phyloP scores from a whole-genome alignment of 2,113 vertebrate genomes.

The Scalopus aquaticus region DNA sequence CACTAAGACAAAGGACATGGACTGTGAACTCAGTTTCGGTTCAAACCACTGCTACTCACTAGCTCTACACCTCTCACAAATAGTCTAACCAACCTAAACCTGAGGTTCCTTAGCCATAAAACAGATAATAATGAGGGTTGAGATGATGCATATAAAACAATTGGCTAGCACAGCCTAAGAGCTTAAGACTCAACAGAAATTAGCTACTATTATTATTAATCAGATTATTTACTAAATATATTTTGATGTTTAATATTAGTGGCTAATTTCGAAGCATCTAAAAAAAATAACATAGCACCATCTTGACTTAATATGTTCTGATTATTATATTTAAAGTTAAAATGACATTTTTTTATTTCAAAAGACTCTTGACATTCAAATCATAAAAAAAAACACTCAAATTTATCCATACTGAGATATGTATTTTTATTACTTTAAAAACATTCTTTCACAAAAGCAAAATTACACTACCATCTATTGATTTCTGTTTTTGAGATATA shows the following conservation, averaged over 20 bases:
- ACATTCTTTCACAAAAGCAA: neutral
- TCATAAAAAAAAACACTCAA: neutral
- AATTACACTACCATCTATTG: neutral
- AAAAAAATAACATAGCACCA: neutral
- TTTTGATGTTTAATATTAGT: neutral
- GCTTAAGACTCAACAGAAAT: neutral
- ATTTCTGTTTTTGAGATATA: conserved; percentile 25
- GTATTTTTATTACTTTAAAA: conserved; percentile 21
- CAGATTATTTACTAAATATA: neutral
- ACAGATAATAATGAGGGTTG: neutral
- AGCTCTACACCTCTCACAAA: neutral
- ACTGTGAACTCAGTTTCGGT: neutral
- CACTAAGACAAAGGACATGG: neutral
- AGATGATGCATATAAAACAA: neutral
- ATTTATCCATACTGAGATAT: neutral
- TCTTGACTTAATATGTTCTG: neutral
- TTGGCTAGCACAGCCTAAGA: neutral
- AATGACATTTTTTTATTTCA: no score
- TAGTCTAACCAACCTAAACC: neutral
- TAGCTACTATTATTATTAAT: neutral
- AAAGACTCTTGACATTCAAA: neutral
- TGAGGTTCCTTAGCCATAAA: neutral
- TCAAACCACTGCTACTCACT: neutral
- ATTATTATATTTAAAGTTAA: conserved; percentile 17
- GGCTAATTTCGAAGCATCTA: neutral